These are phyloP conservation scores for Macroglossus sobrinus DNA, from an alignment of 2,113 vertebrate genomes.

Conservation along the genomic window DNA sequence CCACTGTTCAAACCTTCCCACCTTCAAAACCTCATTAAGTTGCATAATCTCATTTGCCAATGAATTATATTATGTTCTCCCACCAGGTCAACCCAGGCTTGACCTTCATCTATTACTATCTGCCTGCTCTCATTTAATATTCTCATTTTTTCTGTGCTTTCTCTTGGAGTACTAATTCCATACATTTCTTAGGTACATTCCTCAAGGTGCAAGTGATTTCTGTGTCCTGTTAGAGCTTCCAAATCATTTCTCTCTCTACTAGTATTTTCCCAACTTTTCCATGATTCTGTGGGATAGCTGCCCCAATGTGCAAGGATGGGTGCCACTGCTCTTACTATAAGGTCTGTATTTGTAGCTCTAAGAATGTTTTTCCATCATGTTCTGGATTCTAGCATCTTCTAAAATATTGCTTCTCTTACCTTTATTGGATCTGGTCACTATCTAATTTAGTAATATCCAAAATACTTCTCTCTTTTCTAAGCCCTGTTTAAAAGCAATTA, in stretches of 20 bases:
- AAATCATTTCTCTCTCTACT: background rate
- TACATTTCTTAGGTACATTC: background rate
- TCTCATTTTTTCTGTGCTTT: background rate
- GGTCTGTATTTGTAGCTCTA: background rate
- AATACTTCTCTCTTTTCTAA: background rate
- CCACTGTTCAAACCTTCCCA: background rate
- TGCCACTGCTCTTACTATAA: background rate
- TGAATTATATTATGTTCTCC: background rate
- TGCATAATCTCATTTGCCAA: background rate
- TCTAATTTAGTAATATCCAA: constrained; percentile 10
- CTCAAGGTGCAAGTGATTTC: background rate
- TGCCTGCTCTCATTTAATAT: background rate
- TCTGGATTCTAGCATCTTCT: background rate
- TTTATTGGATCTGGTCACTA: background rate
- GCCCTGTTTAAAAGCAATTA: background rate
- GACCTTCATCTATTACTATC: background rate
- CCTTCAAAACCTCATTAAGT: background rate
- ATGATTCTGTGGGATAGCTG: background rate
- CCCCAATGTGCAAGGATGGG: background rate
- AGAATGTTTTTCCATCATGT: background rate
- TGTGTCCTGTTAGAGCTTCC: background rate
- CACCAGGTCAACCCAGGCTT: background rate
- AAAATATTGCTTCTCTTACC: background rate
- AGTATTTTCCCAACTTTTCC: background rate
- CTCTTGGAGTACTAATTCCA: background rate